Base-by-base conservation (phyloP, 2,888 invertebrate genomes). In the Cotesia congregata region DNA sequence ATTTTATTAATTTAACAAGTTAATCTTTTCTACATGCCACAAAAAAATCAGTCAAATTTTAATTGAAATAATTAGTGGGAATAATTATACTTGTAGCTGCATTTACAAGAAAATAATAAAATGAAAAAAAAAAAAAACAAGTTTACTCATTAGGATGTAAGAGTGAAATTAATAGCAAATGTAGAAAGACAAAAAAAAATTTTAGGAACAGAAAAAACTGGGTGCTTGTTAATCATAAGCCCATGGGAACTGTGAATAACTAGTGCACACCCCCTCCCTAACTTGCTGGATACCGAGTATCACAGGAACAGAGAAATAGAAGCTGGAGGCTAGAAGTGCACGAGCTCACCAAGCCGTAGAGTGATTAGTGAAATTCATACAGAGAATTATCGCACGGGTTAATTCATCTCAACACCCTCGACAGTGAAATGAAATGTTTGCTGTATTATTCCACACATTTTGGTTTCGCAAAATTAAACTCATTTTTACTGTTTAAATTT, bases 311-410 rank as follows among this genome's bases (percentile, higher is more conserved):
- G 72, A 67, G 39, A 64, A 61, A 72, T 72, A 67, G 38, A 70
- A 64, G 62, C 65, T n/a, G 9, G 74, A 67, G 72, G 75, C 59
- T 61, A 76, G 67, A 70, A 62, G 62, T 71, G 72, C 61, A 69
- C 77, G 67, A 30, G 59, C 59, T 76, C 62, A 60, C 30, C 67
- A 74, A 65, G 59, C 74, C 73, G 62, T 67, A 67, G 72, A 77
- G 79, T 81, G 79, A 79, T 80, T 79, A 81, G 79, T 77, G 73
- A 79, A 81, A 80, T 79, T 80, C 77, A 75, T 78, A 79, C 77
- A 75, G 68, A 67, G 73, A 79, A 80, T 80, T 80, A 78, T 77
- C 70, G 7, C 30, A 15, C 65, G 70, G 65, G 60, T 62, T 77
- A 77, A 77, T 73, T 64, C 64, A 59, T 67, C 59, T 73, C 67